Percentiles rank a stretch among this genome's conserved stretches.
Evolutionary conservation across 1,140 invertebrate genomes (phyloP).

Genomic region (Drosophila eugracilis): DNA sequence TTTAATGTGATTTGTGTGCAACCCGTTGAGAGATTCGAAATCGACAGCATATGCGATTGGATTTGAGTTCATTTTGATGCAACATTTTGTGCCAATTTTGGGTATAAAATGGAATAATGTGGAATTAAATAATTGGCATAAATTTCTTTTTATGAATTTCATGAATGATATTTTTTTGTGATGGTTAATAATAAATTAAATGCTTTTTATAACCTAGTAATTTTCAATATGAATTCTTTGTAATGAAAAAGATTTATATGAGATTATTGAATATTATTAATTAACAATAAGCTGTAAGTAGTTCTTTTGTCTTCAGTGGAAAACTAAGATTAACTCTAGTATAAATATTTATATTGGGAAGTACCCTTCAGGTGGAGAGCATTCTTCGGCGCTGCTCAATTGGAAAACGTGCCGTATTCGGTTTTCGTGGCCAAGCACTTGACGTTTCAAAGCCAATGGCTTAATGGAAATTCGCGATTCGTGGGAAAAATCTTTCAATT

Average conservation of each 20-base stretch:
- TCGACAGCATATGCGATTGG: slow-evolving; percentile 20
- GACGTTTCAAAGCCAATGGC: slow-evolving; percentile 79
- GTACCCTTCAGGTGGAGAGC: slow-evolving; percentile 47
- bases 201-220: no score
- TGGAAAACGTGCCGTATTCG: slow-evolving; percentile 61
- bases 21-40: slow-evolving; percentile 17
- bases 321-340: slow-evolving; percentile 20
- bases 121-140: no score
- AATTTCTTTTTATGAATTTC: no score
- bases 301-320: slow-evolving; percentile 1
- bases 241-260: no score
- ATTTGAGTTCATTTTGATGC: slow-evolving; percentile 15
- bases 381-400: slow-evolving; percentile 62
- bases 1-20: slow-evolving; percentile 26
- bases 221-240: no score
- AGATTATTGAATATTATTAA: no score
- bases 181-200: no score
- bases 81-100: neutral
- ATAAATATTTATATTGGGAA: slow-evolving; percentile 42
- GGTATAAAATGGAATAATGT: neutral
- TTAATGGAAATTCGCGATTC: slow-evolving; percentile 68
- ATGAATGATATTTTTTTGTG: no score
- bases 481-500: slow-evolving; percentile 75
- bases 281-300: no score
- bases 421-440: slow-evolving; percentile 68